A percentile compares a stretch with the other conserved stretches of the same genome.
Conservation (phyloP, 2,797 vertebrate genomes). For the Aratinga solstitialis region DNA sequence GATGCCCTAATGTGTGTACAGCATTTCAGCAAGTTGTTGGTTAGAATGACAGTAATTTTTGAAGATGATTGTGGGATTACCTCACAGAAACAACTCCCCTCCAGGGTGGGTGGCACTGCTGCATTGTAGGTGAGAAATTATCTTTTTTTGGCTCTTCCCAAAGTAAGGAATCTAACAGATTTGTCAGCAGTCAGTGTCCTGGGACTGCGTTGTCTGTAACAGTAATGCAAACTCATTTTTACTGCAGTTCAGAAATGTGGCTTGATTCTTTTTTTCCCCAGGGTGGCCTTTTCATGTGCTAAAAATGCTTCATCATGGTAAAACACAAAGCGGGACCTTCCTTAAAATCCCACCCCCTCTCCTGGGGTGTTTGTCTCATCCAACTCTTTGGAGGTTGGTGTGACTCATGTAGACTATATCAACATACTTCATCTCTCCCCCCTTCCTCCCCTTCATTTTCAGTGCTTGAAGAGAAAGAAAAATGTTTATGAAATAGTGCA, state of each 20-base stretch:
- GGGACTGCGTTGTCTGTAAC: background rate
- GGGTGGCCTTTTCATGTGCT: background rate
- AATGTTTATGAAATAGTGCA: background rate
- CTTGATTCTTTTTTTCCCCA: background rate
- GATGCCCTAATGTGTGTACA: slow-evolving; percentile 6
- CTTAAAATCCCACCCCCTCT: slow-evolving; percentile 5
- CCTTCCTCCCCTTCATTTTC: background rate
- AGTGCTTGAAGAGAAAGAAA: background rate
- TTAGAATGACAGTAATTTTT: slow-evolving; percentile 30
- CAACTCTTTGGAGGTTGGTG: background rate
- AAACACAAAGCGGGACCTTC: background rate
- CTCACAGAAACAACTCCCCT: slow-evolving; percentile 41
- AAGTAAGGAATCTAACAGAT: background rate
- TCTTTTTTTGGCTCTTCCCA: background rate
- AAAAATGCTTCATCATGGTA: slow-evolving; percentile 6
- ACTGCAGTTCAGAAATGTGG: background rate
- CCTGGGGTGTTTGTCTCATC: slow-evolving; percentile 17
- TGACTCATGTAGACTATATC: background rate
- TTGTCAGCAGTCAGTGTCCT: background rate
- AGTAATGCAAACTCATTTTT: background rate
- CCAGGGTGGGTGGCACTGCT: background rate
- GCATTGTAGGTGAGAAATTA: slow-evolving; percentile 12
- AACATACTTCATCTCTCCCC: background rate
- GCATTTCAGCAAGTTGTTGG: slow-evolving; percentile 20
- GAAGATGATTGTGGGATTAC: slow-evolving; percentile 11